Base-by-base conservation (phyloP, 2,113 vertebrate genomes). In the Pagrus major region DNA sequence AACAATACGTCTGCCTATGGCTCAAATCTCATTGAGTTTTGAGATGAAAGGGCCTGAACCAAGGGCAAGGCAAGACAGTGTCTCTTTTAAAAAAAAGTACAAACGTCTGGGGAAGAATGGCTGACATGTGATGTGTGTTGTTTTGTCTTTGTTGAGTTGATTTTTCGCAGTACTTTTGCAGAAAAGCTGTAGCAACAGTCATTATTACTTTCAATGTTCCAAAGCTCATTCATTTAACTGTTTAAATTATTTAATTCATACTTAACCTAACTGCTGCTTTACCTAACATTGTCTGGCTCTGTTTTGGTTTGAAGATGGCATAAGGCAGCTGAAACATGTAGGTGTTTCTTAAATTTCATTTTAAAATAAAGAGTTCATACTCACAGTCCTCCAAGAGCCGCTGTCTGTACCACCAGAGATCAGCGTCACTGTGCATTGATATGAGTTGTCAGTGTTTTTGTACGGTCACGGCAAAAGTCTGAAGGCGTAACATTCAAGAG, bases 21-120 rank as follows among this genome's bases (percentile, higher is more conserved):
- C 46, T 70, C 63, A 35, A 27, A 68, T 59, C 42, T 78, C 21
- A 71, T n/a, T 54, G 25, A 61, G 44, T 29, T 2, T 55, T 70
- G 42, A 49, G n/a, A 64, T 46, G 47, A 49, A 61, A 71, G 35
- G 14, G 16, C 9, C 49, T 55, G 59, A 37, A 31, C 44, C 15
- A 16, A 6, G 60, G 70, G 42, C 37, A 58, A 58, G 29, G n/a
- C 33, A 60, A 49, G 56, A 63, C 16, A 9, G 47, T 6, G 41
- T n/a, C 25, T 54, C 51, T 71, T 47, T 79, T n/a, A 29, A 49
- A 14, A 25, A 58, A 52, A 71, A n/a, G n/a, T 44, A 54, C 23
- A 59, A 44, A 61, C 41, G 51, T 61, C 37, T 18, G n/a, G 2
- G 10, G 33, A 66, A 59, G 42, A 84, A 71, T 78, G 54, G 23